Evolutionary conservation across 2,113 vertebrate genomes (phyloP).

Genomic region (Forbesichthys agassizii): DNA sequence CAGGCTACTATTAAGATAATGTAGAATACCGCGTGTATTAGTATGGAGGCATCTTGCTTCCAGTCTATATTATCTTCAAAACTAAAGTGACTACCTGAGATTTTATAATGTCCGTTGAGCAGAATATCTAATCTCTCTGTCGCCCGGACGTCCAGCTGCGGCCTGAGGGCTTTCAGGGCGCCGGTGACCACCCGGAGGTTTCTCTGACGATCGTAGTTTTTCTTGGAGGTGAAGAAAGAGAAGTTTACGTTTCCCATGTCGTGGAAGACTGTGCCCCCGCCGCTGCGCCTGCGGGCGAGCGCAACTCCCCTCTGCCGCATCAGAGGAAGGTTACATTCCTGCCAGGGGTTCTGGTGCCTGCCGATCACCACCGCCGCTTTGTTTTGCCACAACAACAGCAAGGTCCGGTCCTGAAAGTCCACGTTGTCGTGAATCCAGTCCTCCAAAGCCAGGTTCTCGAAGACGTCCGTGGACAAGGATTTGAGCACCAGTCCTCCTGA

Average conservation of each 20-base stretch:
- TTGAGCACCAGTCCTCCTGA: slow-evolving; percentile 78
- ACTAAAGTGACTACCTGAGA: slow-evolving; percentile 72
- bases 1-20: no score
- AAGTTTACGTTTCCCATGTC: slow-evolving; percentile 96
- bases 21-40: no score
- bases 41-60: no score
- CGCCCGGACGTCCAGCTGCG: slow-evolving; percentile 79
- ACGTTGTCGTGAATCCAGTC: slow-evolving; percentile 92
- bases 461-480: slow-evolving; percentile 84
- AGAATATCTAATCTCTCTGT: slow-evolving; percentile 87
- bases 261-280: slow-evolving; percentile 93
- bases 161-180: slow-evolving; percentile 79
- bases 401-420: slow-evolving; percentile 70
- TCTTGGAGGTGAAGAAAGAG: slow-evolving; percentile 91
- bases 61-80: no score
- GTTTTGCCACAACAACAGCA: slow-evolving; percentile 92
- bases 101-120: slow-evolving; percentile 84
- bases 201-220: slow-evolving; percentile 82
- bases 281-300: slow-evolving; percentile 89
- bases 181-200: slow-evolving; percentile 85
- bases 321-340: slow-evolving; percentile 84
- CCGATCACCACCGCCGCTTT: slow-evolving; percentile 87
- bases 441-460: slow-evolving; percentile 91
- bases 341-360: slow-evolving; percentile 96
- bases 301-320: slow-evolving; percentile 80